Conservation (phyloP, 2,113 vertebrate genomes). For the Sceloporus undulatus region DNA sequence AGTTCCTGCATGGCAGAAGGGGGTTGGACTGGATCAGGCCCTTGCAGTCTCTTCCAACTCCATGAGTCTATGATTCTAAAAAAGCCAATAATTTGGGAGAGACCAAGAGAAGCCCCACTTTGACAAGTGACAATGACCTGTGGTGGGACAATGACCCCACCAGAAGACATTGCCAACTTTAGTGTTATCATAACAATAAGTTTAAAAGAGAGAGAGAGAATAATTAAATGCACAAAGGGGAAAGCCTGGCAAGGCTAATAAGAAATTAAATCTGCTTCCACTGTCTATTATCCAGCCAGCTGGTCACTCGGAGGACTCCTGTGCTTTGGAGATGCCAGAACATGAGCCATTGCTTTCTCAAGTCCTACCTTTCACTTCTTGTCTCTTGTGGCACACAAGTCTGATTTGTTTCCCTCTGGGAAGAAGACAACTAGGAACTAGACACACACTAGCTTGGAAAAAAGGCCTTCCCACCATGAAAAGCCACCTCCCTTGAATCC, state of each 20-base stretch:
- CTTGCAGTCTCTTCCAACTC: no score
- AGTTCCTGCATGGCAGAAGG: no score
- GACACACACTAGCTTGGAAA: not conserved
- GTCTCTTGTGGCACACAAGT: not conserved
- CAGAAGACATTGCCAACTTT: not conserved
- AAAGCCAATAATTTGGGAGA: no score
- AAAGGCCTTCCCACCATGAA: not conserved
- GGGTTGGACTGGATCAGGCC: no score
- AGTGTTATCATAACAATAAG: no score
- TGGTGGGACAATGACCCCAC: not conserved
- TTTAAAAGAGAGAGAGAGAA: not conserved
- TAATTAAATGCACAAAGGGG: no score
- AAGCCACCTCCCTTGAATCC: not conserved
- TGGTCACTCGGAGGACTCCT: not conserved
- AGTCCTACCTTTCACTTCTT: not conserved
- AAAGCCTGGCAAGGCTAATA: not conserved
- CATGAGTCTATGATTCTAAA: no score
- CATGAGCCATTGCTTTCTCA: accelerated
- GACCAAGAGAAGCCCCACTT: no score
- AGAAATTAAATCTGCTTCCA: not conserved
- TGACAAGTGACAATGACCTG: no score
- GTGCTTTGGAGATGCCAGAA: not conserved
- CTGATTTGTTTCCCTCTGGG: no score
- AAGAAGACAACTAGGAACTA: not conserved
- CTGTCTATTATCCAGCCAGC: no score